A percentile compares a stretch with the other conserved stretches of the same genome.
Evolutionary conservation across 2,797 vertebrate species (phyloP).

Genomic region (Harpagifer antarcticus): DNA sequence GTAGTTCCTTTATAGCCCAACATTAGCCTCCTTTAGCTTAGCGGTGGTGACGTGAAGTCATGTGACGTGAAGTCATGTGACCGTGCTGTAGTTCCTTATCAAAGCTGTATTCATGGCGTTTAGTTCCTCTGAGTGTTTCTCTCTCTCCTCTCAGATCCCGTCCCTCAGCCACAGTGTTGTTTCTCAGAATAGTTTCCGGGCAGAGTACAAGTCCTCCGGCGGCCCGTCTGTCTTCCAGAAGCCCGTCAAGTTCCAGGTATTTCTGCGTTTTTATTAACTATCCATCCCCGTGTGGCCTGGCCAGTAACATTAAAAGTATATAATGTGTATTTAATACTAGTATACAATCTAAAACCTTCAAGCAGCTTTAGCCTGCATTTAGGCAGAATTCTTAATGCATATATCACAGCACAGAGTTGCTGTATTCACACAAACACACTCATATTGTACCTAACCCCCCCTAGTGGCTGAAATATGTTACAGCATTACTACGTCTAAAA

Average conservation of each 20-base stretch:
- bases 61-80: no score
- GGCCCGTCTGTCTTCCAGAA: conserved; percentile 96
- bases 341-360: neutral
- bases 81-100: no score
- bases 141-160: conserved; percentile 85
- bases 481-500: no score
- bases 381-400: neutral
- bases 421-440: no score
- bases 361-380: neutral
- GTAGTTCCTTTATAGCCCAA: no score
- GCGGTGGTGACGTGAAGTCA: no score
- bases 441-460: no score
- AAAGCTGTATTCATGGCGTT: neutral
- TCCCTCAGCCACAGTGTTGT: conserved; percentile 95
- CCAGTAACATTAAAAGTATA: neutral
- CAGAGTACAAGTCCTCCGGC: conserved; percentile 92
- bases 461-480: no score
- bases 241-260: conserved; percentile 92
- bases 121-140: neutral
- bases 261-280: neutral
- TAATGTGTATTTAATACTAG: neutral
- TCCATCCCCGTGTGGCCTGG: no score
- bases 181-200: conserved; percentile 95
- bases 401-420: no score
- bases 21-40: no score